Base-by-base conservation (phyloP, 2,797 vertebrate species). In the Lutjanus argentimaculatus region DNA sequence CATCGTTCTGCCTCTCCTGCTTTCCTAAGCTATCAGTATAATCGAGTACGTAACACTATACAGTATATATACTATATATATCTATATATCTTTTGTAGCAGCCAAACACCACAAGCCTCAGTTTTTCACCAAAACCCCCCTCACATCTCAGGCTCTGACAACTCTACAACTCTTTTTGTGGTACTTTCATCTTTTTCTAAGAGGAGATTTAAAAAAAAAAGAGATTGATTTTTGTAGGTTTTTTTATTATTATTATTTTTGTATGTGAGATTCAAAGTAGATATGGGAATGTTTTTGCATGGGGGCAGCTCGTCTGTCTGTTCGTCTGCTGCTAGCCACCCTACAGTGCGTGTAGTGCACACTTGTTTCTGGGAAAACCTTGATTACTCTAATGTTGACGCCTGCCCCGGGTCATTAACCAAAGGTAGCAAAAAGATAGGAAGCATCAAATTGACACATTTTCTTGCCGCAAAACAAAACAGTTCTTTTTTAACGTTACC, bases 51-150 rank as follows among this genome's bases (percentile, higher is more conserved):
- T 97, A 97, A 93, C 93, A 94, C 84, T 93, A 94, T 91, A 95
- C 94, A 93, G 89, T 93, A 94, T 92, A 94, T 91, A 94, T 91
- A 90, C 85, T 89, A 86, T 85, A 92, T 94, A 94, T 94, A 94
- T 94, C 89, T 92, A 88, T 94, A 91, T 97, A 97, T 97, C 96
- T 97, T 97, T 98, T 97, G 97, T 97, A 98, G 98, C 98, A 98
- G 97, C 97, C 97, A 96, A 98, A 98, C 97, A 98, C 96, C 97
- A 97, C 97, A 97, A 96, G 97, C 97, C 97, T 99, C 97, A 97
- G 96, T 98, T 98, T 97, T 97, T 98, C 97, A 98, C 97, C 97
- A 97, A 98, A 97, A 96, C 97, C 89, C 91, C 92, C 91, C 95
- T 96, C 96, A 97, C 97, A 99, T 99, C 98, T 99, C 98, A 99